Conservation (phyloP, 2,797 vertebrate species). For the Nothura maculosa region DNA sequence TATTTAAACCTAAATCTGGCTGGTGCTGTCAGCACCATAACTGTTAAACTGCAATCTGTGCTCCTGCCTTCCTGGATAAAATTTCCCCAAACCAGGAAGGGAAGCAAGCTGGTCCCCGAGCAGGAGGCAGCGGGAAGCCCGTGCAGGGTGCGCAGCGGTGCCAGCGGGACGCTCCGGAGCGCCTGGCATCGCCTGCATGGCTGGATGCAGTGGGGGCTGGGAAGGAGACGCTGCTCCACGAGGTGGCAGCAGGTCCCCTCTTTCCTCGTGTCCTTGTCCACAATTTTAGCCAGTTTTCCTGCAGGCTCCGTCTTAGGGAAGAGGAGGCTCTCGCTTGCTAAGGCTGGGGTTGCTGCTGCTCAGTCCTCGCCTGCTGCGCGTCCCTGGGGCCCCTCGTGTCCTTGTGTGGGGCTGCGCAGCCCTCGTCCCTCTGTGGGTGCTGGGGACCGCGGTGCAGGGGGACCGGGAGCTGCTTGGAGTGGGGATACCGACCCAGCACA, state of each 20-base stretch:
- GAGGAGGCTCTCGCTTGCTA: no score
- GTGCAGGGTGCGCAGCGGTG: no score
- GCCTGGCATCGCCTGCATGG: no score
- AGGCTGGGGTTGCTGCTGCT: neutral
- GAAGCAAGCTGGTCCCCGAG: neutral
- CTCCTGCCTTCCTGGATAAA: neutral
- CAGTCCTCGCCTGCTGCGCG: no score
- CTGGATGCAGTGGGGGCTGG: neutral
- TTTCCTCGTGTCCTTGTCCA: neutral
- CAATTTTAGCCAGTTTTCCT: neutral
- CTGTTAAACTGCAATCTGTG: neutral
- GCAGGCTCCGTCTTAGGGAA: neutral
- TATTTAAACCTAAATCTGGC: neutral
- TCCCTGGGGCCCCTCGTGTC: no score
- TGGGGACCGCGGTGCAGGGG: no score
- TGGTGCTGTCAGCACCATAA: neutral
- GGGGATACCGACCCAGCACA: no score
- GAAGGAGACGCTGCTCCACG: neutral
- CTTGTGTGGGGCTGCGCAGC: no score
- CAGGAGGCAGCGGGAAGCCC: rapidly evolving
- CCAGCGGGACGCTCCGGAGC: neutral
- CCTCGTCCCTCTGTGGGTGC: no score
- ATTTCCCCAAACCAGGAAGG: neutral
- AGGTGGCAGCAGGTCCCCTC: slow-evolving; percentile 58
- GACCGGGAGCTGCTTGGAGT: no score